Conservation (phyloP, 30 jellyfish, hydroid and myxozoan genomes). For the Morbakka virulenta region DNA sequence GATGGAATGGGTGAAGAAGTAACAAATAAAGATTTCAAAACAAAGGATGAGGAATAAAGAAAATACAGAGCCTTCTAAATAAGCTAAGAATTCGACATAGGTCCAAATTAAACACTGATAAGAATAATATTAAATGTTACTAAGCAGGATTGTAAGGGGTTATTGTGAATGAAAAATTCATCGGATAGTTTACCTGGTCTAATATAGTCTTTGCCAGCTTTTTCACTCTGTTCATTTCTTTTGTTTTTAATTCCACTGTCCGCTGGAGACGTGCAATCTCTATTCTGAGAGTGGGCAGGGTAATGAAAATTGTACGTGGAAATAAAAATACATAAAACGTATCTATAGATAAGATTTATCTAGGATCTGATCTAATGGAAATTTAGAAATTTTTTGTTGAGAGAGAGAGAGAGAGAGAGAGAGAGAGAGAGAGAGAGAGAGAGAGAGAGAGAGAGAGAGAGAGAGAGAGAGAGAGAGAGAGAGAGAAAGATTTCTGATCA, state of each 20-base stretch:
- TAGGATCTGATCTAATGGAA: background rate
- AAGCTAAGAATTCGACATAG: no score
- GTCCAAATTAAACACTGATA: no score
- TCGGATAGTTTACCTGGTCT: slow-evolving; percentile 59
- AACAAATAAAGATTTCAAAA: background rate
- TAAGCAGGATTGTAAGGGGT: no score
- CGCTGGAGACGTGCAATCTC: slow-evolving; percentile 83
- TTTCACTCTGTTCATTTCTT: slow-evolving; percentile 72
- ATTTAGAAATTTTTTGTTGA: background rate
- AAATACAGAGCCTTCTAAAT: background rate
- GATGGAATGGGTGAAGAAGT: no score
- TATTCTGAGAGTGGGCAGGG: slow-evolving; percentile 43
- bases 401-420: no score
- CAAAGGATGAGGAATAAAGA: background rate
- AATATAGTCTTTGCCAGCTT: slow-evolving; percentile 70
- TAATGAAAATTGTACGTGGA: background rate
- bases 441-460: no score
- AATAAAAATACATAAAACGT: background rate
- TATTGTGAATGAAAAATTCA: no score
- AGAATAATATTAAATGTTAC: no score
- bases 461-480: no score
- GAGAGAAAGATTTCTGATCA: no score
- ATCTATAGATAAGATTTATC: no score
- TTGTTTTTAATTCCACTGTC: slow-evolving; percentile 66
- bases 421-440: no score